phyloP scores from a whole-genome alignment of 2,797 vertebrate species.

The Carapus acus region DNA sequence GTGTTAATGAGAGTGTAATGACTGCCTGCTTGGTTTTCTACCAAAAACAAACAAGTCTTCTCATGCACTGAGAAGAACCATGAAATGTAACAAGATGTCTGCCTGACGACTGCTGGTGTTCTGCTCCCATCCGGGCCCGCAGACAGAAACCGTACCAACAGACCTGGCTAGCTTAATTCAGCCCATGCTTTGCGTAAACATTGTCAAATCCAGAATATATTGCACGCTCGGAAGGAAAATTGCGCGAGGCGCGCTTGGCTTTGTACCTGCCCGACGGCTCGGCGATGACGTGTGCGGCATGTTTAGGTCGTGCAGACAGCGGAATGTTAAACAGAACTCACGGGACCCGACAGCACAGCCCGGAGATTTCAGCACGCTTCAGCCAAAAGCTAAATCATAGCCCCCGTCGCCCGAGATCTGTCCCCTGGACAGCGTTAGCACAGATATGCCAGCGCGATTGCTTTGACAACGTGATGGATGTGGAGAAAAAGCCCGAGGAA shows the following conservation, averaged over 20 bases:
- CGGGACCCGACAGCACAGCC: constrained; percentile 15
- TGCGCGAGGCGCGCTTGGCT: not conserved
- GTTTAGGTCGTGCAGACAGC: constrained; percentile 7
- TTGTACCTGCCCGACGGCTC: not conserved
- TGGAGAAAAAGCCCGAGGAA: constrained; percentile 35
- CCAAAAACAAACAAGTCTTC: constrained; percentile 15
- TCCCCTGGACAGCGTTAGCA: constrained; percentile 46
- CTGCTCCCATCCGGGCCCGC: not conserved
- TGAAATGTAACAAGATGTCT: constrained; percentile 8
- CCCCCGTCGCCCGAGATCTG: constrained; percentile 21
- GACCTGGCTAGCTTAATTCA: not conserved
- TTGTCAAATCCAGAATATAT: constrained; percentile 4
- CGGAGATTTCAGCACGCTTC: constrained; percentile 7
- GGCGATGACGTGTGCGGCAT: not conserved
- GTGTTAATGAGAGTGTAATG: constrained; percentile 51
- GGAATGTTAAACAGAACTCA: constrained; percentile 20
- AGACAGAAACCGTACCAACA: not conserved
- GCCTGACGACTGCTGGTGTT: not conserved
- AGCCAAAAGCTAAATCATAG: constrained; percentile 18
- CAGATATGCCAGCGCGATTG: constrained; percentile 51
- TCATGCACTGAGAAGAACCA: too few relatives aligned
- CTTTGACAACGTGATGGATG: constrained; percentile 26
- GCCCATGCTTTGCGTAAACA: not conserved
- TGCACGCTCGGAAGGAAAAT: not conserved
- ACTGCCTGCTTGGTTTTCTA: constrained; percentile 38